Percentiles rank a stretch among this genome's conserved stretches.
Evolutionary conservation across 2,888 invertebrate genomes (phyloP).

Genomic region (Marasmarcha lunaedactyla): DNA sequence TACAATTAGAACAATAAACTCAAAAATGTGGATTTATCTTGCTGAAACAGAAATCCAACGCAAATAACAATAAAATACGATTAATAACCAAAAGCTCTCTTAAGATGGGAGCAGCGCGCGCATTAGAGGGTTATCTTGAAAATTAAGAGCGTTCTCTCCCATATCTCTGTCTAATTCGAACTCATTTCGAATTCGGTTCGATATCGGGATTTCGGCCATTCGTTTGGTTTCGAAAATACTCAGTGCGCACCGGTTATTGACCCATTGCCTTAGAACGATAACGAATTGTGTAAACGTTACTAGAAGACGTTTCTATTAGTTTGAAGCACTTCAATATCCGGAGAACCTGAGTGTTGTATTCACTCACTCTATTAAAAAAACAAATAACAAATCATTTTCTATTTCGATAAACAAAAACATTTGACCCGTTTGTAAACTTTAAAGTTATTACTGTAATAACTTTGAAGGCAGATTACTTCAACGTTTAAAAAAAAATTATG

Average conservation of each 20-base stretch:
- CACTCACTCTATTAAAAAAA: background rate
- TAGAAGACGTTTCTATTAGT: conserved; percentile 43
- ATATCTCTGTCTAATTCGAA: conserved; percentile 52
- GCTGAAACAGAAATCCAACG: conserved; percentile 9
- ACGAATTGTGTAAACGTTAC: conserved; percentile 51
- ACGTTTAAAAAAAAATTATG: background rate
- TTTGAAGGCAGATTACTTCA: background rate
- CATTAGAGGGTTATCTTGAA: conserved; percentile 57
- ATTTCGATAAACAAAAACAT: too few species aligned
- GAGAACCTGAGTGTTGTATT: conserved; percentile 7
- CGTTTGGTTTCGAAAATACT: conserved; percentile 11
- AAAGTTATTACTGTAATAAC: conserved; percentile 19
- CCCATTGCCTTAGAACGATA: conserved; percentile 35
- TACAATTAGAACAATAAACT: background rate
- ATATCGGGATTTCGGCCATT: conserved; percentile 27
- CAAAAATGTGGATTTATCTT: background rate
- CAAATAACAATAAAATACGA: conserved; percentile 22
- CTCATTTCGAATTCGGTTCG: conserved; percentile 42
- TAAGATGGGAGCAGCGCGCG: conserved; percentile 28
- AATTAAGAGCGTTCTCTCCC: conserved; percentile 48
- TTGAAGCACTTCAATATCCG: conserved; percentile 19
- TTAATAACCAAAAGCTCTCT: conserved; percentile 30
- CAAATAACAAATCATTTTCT: conserved; percentile 1
- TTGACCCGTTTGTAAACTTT: too few species aligned
- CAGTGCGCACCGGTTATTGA: conserved; percentile 51